Base-by-base conservation (phyloP, 2,113 vertebrate species). In the Carassius auratus region DNA sequence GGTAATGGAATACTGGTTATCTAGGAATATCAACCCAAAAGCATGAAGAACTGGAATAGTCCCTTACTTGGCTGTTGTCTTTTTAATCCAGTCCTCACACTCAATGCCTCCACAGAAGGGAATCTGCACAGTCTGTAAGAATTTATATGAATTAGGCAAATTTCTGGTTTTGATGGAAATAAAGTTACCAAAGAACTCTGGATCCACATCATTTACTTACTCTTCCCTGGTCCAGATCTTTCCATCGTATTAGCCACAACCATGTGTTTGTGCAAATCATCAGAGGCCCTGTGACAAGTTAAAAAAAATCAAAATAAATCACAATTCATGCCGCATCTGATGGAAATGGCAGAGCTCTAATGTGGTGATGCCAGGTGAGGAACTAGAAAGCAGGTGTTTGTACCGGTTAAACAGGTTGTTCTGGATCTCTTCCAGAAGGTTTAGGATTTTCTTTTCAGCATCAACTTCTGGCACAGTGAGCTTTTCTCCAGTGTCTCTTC, bases 31-130 rank as follows among this genome's bases (percentile, higher is more conserved):
- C 21, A 71, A 66, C 15, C 15, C 55, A 30, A 42, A 55, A 8
- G 3, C 3, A 73, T 5, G 42, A 7, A 9, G 42, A 45, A 45
- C 8, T 48, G 2, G 15, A 73, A 4, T 15, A 33, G 14, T 84
- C 30, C 71, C 87, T 23, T 95, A 99, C 98, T 96, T 99, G 89
- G 98, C 95, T 81, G 98, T 99, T 85, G 89, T 97, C 93, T 98
- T 99, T 94, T 99, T 99, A 90, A 99, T 98, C 97, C 96, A 98
- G 59, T 99, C 98, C 90, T 99, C 98, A 0, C 98, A 99, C 9
- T 97, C 94, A 3, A 96, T 96, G 88, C 94, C 95, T 52, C 97
- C 97, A 93, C 98, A 99, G 92, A 99, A 99, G 10, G 98, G 98
- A 90, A 99, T 97, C 93, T 99, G 98, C 38, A 95, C 96, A 71